Evolutionary conservation across 1,140 invertebrate genomes (phyloP).

Genomic region (Drosophila malerkotliana): DNA sequence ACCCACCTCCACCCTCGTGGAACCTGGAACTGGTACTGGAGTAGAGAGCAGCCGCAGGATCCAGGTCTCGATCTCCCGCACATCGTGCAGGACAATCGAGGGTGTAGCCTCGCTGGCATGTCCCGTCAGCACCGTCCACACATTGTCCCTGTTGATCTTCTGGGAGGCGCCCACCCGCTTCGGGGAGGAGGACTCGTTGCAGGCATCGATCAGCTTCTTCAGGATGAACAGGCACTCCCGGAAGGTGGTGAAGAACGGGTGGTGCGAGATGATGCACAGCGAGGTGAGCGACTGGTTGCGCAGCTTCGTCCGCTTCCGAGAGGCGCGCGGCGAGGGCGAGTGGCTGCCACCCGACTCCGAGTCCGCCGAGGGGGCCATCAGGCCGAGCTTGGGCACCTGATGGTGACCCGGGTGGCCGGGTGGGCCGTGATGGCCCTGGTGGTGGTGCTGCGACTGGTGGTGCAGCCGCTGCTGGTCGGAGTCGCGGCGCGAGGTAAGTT

Average conservation of each 20-base stretch:
- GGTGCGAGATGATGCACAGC: slow-evolving; percentile 98
- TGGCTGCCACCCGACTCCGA: slow-evolving; percentile 94
- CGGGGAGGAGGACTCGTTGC: slow-evolving; percentile 96
- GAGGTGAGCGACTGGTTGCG: slow-evolving; percentile 97
- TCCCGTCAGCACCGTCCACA: slow-evolving; percentile 93
- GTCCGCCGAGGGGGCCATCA: slow-evolving; percentile 89
- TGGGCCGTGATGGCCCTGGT: slow-evolving; percentile 14
- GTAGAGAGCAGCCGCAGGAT: slow-evolving; percentile 97
- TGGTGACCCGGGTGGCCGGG: slow-evolving; percentile 33
- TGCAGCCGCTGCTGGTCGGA: slow-evolving; percentile 83
- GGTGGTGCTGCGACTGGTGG: slow-evolving; percentile 38
- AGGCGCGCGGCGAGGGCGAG: slow-evolving; percentile 92
- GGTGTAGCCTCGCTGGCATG: slow-evolving; percentile 91
- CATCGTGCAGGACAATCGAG: slow-evolving; percentile 96
- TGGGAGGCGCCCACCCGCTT: slow-evolving; percentile 94
- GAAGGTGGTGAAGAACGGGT: slow-evolving; percentile 99
- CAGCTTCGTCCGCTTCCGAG: slow-evolving; percentile 90
- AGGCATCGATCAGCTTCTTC: slow-evolving; percentile 97
- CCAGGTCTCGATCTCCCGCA: slow-evolving; percentile 99
- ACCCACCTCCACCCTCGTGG: slow-evolving; percentile 95
- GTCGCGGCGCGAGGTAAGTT: slow-evolving; percentile 89
- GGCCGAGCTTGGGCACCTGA: slow-evolving; percentile 86
- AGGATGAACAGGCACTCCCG: slow-evolving; percentile 98
- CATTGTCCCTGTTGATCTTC: slow-evolving; percentile 90
- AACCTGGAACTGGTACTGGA: slow-evolving; percentile 98